Evolutionary conservation across 2,113 vertebrate species (phyloP).

Genomic region (Hipposideros armiger): DNA sequence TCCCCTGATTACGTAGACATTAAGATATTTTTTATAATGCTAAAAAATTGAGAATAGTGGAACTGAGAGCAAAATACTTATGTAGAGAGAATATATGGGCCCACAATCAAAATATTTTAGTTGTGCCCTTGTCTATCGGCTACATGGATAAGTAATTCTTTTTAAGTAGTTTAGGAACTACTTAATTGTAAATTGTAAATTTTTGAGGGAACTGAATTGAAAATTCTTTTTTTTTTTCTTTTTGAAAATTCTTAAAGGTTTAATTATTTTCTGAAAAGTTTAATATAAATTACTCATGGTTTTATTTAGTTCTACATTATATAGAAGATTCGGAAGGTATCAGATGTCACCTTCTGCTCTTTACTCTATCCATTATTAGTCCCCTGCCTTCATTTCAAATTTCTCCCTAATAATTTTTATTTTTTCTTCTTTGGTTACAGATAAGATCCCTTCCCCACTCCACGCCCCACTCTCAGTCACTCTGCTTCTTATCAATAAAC

Average conservation of each 20-base stretch:
- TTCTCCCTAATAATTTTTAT: not conserved
- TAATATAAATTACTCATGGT: not conserved
- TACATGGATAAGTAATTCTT: too few species aligned
- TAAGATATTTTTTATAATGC: too few species aligned
- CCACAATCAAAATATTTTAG: too few species aligned
- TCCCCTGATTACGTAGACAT: too few species aligned
- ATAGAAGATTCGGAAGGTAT: not conserved
- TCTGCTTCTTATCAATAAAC: not conserved
- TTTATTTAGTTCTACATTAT: not conserved
- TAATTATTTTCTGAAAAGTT: not conserved
- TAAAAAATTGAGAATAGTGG: too few species aligned
- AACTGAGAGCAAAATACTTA: too few species aligned
- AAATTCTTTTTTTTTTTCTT: too few species aligned
- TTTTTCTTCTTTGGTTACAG: not conserved
- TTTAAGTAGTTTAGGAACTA: too few species aligned
- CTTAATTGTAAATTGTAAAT: too few species aligned
- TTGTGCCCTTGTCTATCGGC: too few species aligned
- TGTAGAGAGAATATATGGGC: too few species aligned
- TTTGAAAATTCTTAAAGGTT: not conserved
- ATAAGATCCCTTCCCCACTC: not conserved
- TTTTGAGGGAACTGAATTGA: too few species aligned
- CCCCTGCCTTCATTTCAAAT: not conserved
- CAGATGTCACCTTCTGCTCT: not conserved
- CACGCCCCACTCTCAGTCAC: not conserved
- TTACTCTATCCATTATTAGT: not conserved